Conservation (phyloP, 2,113 vertebrate species). For the Otocyon megalotis region DNA sequence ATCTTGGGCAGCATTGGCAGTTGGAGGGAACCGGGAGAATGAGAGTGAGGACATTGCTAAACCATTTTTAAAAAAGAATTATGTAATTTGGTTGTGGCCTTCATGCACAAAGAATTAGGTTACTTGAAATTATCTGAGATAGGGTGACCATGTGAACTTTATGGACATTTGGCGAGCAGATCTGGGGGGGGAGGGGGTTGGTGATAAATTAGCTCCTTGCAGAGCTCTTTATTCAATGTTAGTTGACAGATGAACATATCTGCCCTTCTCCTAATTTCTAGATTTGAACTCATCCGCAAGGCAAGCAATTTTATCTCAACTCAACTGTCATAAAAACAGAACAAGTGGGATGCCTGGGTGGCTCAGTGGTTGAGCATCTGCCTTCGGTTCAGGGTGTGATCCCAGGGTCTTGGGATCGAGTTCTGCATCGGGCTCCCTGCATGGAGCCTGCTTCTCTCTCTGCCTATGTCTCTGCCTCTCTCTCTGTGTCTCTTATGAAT, state of each 20-base stretch:
- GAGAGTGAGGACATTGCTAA: background rate
- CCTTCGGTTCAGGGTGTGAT: no score
- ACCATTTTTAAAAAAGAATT: background rate
- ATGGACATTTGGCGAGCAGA: background rate
- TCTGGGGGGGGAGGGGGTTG: background rate
- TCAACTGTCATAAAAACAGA: background rate
- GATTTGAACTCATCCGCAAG: background rate
- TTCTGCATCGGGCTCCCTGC: no score
- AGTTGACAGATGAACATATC: background rate
- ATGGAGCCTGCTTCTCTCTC: no score
- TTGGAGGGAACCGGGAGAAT: background rate
- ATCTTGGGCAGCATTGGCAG: background rate
- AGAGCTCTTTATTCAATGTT: background rate
- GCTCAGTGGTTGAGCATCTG: no score
- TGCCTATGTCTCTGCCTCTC: no score
- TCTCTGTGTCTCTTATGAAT: no score
- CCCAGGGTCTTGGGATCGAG: no score
- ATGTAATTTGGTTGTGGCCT: background rate
- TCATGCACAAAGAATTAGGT: background rate
- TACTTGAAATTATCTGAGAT: background rate
- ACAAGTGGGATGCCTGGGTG: no score
- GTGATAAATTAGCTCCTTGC: background rate
- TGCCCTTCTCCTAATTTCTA: background rate
- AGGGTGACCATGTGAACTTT: background rate
- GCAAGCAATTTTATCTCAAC: background rate